Base-by-base conservation (phyloP, 1,140 invertebrate species). In the Carposina sasakii region DNA sequence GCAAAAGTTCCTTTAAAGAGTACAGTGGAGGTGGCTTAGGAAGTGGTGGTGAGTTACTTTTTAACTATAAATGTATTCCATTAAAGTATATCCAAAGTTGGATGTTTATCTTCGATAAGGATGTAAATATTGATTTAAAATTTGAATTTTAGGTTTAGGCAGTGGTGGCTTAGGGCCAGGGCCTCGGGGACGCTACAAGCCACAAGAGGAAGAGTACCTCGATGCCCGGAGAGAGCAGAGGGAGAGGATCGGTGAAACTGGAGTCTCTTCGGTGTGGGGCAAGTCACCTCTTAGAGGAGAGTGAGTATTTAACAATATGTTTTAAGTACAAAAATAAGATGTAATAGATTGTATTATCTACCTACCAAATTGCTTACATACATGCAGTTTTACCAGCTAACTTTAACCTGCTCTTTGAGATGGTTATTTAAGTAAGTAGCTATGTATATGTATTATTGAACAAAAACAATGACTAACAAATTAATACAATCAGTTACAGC, bases 241-340 rank as follows among this genome's bases (percentile, higher is more conserved):
- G 37, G 93, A 94, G 52, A 84, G 88, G 55, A 92, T 94, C 33
- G 91, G 92, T 30, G 84, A 90, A 43, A 76, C 89, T 47, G 91
- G 92, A 9, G 88, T 91, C 3, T 73, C 87, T 1, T 83, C 88
- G 45, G 87, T 93, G 24, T 94, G 93, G 93, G 89, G 88, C 30
- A 90, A 90, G 72, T 93, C 92, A 15, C 93, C 93, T 1, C 61
- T 83, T 0, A 85, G 86, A 62, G 82, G 88, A 59, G 86, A 91
- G 89, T 91, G 82, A 85, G 87, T 86, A 24, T n/a, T n/a, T n/a
- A n/a, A n/a, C n/a, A n/a, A n/a, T n/a, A n/a, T n/a, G n/a, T n/a
- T n/a, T n/a, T n/a, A n/a, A n/a, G n/a, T n/a, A n/a, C n/a, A n/a
- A n/a, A n/a, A n/a, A n/a, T n/a, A n/a, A n/a, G n/a, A n/a, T n/a